These are phyloP conservation scores for Ceratina japonica DNA, from an alignment of 1,140 invertebrate species.

Conservation along the genomic window DNA sequence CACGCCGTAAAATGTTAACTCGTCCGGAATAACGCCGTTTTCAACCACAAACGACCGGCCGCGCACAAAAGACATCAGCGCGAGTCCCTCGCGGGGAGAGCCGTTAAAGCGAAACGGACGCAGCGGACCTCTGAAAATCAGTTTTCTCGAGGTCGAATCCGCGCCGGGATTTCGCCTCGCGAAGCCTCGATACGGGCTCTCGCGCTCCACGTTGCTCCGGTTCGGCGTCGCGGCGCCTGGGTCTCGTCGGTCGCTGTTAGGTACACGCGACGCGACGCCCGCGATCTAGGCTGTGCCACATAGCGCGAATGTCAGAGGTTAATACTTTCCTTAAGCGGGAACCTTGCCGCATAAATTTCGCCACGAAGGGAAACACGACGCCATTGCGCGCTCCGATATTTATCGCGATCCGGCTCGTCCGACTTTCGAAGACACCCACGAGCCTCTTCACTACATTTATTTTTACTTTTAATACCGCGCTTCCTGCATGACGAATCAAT, in stretches of 20 bases:
- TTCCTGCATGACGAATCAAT: no score
- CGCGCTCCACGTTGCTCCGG: no score
- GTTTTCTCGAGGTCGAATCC: background rate
- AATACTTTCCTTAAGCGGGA: no score
- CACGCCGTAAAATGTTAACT: background rate
- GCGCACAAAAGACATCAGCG: background rate
- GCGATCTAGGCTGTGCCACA: slow-evolving; percentile 31
- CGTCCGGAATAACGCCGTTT: background rate
- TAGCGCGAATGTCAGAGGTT: background rate
- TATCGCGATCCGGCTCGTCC: no score
- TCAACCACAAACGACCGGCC: background rate
- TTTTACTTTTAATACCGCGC: no score
- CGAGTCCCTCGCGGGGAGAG: background rate
- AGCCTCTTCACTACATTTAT: no score
- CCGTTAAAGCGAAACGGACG: background rate
- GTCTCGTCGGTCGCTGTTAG: background rate
- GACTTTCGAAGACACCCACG: no score
- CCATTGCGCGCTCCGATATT: no score
- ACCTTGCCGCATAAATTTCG: no score
- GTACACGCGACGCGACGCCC: slow-evolving; percentile 14
- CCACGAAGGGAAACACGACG: no score
- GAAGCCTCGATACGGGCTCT: slow-evolving; percentile 5
- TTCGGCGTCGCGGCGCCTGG: slow-evolving; percentile 11
- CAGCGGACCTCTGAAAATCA: background rate
- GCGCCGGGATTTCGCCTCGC: background rate